Evolutionary conservation across 1,140 invertebrate species (phyloP), one percentile per base, ranked within the genome.

Genomic region (Paramacrobiotus metropolitanus): DNA sequence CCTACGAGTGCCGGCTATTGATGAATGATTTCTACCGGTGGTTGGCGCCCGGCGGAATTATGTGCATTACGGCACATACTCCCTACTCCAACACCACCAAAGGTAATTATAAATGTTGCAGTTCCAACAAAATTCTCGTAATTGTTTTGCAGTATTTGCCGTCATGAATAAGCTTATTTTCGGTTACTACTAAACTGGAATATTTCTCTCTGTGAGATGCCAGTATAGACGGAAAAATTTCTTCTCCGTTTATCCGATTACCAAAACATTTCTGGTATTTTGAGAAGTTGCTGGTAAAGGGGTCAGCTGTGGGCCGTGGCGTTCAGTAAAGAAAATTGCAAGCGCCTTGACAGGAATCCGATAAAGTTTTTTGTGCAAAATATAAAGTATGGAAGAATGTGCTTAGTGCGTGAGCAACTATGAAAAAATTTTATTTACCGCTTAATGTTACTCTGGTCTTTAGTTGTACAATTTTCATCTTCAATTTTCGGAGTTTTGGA

Each of bases 1-100:
- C 48, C 15, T 55, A 55, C 48, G 48, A 55, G 48, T 15, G 15
- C 4, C 48, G 48, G 24, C 24, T 55, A 28, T 55, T 55, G 48
- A 55, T 55, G 48, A 55, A 55, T 24, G 48, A 55, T 24, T 55
- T 55, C 24, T 55, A 55, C 24, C 48, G 48, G 24, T 55, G 48
- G 48, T 4, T 28, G 48, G 48, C 48, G 24, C 48, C 48, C 48
- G 48, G 48, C 24, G 48, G 48, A 4, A 55, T 55, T 24, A 4
- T 55, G 4, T 55, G 48, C 24, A 55, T 55, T 24, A 55, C 48
- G 9, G 48, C 48, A 4, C 48, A 55, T 55, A 55, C 48, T 24
- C 48, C 48, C 24, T 55, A 55, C 48, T 55, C 48, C 48, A 55
- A 55, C 24, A 55, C 48, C 24, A 55, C 48, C 9, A 55, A 55